Conservation (phyloP, 1,140 invertebrate species). For the Maconellicoccus hirsutus region DNA sequence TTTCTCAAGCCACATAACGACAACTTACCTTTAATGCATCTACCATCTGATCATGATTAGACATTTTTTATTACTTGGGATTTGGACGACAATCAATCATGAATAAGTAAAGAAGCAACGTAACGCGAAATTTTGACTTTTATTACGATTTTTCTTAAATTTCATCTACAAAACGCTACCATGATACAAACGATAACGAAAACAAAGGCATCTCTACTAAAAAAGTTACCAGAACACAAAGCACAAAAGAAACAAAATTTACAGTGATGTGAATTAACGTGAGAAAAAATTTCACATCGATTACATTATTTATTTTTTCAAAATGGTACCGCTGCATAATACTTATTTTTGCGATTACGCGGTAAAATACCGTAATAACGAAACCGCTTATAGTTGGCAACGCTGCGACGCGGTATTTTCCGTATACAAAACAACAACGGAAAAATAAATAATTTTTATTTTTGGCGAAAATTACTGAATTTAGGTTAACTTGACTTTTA, state of each 20-base stretch:
- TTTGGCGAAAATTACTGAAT: too few relatives aligned
- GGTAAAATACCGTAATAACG: too few relatives aligned
- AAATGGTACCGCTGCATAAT: too few relatives aligned
- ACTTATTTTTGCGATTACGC: too few relatives aligned
- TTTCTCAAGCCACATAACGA: neutral
- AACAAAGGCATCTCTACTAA: slow-evolving; percentile 9
- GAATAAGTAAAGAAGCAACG: neutral
- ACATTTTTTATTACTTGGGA: neutral
- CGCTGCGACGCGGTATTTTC: too few relatives aligned
- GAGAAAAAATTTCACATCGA: too few relatives aligned
- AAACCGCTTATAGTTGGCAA: too few relatives aligned
- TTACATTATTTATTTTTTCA: too few relatives aligned
- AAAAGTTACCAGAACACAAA: neutral
- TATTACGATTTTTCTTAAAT: neutral
- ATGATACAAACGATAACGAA: neutral
- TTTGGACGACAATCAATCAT: neutral
- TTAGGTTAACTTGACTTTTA: too few relatives aligned
- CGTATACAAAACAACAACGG: too few relatives aligned
- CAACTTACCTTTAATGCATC: neutral
- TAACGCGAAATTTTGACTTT: neutral
- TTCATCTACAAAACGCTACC: neutral
- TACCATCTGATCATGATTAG: neutral
- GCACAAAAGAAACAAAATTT: slow-evolving; percentile 3
- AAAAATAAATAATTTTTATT: too few relatives aligned
- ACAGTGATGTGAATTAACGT: neutral